These are phyloP conservation scores for Campaea margaritaria DNA, from an alignment of 2,888 invertebrate species.

Conservation along the genomic window DNA sequence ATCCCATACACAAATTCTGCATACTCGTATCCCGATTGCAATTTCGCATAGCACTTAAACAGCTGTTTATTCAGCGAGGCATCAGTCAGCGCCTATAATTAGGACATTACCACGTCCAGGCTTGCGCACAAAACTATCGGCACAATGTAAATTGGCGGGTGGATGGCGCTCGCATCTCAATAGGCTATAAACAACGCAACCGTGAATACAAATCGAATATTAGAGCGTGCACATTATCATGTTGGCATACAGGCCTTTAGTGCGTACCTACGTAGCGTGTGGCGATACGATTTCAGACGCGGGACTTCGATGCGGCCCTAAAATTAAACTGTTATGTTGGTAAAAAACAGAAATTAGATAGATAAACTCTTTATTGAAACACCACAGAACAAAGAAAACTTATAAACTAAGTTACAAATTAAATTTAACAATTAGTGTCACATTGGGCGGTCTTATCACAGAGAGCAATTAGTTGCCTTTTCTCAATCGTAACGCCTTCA, in stretches of 20 bases:
- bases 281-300: not conserved
- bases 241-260: conserved; percentile 46
- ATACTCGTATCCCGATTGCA: not conserved
- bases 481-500: no score
- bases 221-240: conserved; percentile 75
- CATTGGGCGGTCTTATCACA: no score
- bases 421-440: no score
- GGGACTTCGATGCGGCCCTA: no score
- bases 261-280: not conserved
- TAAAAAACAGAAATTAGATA: no score
- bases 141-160: conserved; percentile 74
- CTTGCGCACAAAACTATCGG: conserved; percentile 70
- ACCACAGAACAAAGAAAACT: no score
- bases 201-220: conserved; percentile 83
- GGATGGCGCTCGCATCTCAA: conserved; percentile 78
- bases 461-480: no score
- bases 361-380: no score
- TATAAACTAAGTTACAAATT: no score
- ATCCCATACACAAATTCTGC: no score
- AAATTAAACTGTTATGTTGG: no score
- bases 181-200: conserved; percentile 80
- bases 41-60: conserved; percentile 11
- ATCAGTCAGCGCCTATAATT: conserved; percentile 54
- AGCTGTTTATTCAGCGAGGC: conserved; percentile 28
- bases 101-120: conserved; percentile 58